These are phyloP conservation scores for Geotrypetes seraphini DNA, from an alignment of 2,797 vertebrate genomes.

Conservation along the genomic window DNA sequence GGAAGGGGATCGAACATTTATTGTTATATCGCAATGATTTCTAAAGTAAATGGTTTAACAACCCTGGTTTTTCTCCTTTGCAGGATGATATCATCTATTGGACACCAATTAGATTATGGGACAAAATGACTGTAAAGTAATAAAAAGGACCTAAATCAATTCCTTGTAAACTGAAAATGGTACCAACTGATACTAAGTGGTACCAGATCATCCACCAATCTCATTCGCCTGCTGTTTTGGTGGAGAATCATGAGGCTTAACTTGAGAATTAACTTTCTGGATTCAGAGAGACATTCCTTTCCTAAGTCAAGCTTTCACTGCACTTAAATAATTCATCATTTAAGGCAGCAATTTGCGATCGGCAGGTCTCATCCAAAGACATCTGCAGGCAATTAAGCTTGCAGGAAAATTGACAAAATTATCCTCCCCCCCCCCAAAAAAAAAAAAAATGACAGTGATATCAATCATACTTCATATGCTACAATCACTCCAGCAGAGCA, in stretches of 20 bases:
- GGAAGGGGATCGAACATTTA: too few relatives aligned
- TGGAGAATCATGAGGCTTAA: background rate
- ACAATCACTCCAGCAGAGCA: constrained; percentile 18
- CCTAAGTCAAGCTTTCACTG: constrained; percentile 11
- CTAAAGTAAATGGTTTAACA: too few relatives aligned
- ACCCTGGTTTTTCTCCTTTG: too few relatives aligned
- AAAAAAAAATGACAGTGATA: constrained; percentile 32
- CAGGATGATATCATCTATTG: too few relatives aligned
- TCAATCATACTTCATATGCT: constrained; percentile 40
- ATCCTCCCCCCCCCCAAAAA: constrained; percentile 29
- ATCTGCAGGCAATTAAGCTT: constrained; percentile 37
- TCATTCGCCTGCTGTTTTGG: background rate
- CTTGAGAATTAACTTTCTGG: constrained; percentile 7
- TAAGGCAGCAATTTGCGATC: constrained; percentile 22
- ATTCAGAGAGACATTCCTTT: background rate
- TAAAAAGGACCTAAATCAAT: too few relatives aligned
- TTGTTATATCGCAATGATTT: too few relatives aligned
- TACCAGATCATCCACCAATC: background rate
- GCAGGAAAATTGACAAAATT: constrained; percentile 40
- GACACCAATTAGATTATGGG: too few relatives aligned
- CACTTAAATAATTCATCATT: constrained; percentile 20
- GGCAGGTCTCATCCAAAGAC: constrained; percentile 30
- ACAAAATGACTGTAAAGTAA: too few relatives aligned
- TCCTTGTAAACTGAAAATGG: too few relatives aligned
- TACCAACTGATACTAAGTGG: background rate